phyloP scores from a whole-genome alignment of 53 echinoderm and acorn worm genomes.

The Stichopus horrens region DNA sequence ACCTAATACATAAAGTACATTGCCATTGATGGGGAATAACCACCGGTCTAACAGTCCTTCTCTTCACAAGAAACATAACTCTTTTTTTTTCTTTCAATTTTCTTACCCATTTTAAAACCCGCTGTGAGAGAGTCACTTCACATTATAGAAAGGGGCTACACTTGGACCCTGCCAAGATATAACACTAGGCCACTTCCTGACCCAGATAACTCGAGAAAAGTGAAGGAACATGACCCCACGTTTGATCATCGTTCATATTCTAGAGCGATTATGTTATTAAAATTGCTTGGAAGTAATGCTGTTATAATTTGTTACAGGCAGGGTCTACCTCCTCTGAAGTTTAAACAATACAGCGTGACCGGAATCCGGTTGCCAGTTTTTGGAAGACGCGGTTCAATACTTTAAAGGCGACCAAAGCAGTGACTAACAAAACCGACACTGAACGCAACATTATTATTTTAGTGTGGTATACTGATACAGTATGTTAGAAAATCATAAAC shows the following conservation, averaged over 20 bases:
- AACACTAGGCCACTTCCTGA: slow-evolving; percentile 37
- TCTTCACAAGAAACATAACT: not conserved
- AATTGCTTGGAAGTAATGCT: slow-evolving; percentile 22
- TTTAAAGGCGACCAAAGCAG: too few relatives aligned
- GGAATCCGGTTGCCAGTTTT: not conserved
- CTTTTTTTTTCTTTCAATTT: not conserved
- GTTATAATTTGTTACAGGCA: slow-evolving; percentile 34
- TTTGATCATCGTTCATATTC: slow-evolving; percentile 38
- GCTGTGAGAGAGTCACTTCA: slow-evolving; percentile 29
- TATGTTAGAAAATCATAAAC: too few relatives aligned
- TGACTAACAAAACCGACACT: too few relatives aligned
- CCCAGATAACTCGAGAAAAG: slow-evolving; percentile 4
- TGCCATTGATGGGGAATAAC: slow-evolving; percentile 1
- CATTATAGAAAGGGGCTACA: not conserved
- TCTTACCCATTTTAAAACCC: slow-evolving; percentile 16
- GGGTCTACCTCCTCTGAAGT: not conserved
- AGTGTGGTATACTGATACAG: too few relatives aligned
- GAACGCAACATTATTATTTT: too few relatives aligned
- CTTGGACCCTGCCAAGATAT: slow-evolving; percentile 18
- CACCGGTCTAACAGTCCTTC: not conserved
- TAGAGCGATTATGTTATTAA: slow-evolving; percentile 40
- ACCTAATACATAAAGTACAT: slow-evolving; percentile 10
- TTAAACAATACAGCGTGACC: not conserved
- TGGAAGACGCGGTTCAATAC: not conserved
- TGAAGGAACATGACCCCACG: slow-evolving; percentile 9